Base-by-base conservation (phyloP, 2,888 invertebrate species). In the Tipula confusa region DNA sequence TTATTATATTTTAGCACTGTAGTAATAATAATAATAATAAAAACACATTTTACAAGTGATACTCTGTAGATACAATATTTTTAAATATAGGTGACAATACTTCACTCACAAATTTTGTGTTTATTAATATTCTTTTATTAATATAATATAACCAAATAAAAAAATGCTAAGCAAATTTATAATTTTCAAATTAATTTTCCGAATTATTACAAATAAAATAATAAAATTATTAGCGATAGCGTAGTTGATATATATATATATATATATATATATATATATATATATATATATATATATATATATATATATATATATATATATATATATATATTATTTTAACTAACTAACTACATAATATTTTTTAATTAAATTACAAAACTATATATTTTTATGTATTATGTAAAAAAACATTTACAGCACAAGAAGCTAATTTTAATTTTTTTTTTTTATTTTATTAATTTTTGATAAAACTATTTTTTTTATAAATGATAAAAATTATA, bases 321-420 rank as follows among this genome's bases (percentile, higher is more conserved):
- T 64, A 64, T 64, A 24, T 64, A 64, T 24, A 38, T 38, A 38
- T 38, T 48, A 48, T 48, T 48, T 29, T 81, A 81, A 29, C 29
- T 13, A 29, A 81, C 31, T 81, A 81, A 81, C 31, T 81, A 81
- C 29, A 29, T n/a, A 29, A 15, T 29, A 29, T 29, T 18, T 11
- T 64, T 31, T 15, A 80, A 81, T 31, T 31, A 29, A 81, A 81
- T 31, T 81, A 31, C 29, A 81, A 18, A 31, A 81, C 13, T 24
- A 79, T 28, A 11, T 24, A 6, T n/a, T n/a, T n/a, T n/a, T n/a
- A n/a, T n/a, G n/a, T n/a, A n/a, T n/a, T 31, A 81, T 29, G 24
- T 80, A 80, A 82, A 82, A 82, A 82, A 82, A 29, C 31, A 31
- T 31, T 81, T 64, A 64, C 24, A 64, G 64, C 64, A 64, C 64